Conservation (phyloP, 1,140 invertebrate genomes). For the Spodoptera litura region DNA sequence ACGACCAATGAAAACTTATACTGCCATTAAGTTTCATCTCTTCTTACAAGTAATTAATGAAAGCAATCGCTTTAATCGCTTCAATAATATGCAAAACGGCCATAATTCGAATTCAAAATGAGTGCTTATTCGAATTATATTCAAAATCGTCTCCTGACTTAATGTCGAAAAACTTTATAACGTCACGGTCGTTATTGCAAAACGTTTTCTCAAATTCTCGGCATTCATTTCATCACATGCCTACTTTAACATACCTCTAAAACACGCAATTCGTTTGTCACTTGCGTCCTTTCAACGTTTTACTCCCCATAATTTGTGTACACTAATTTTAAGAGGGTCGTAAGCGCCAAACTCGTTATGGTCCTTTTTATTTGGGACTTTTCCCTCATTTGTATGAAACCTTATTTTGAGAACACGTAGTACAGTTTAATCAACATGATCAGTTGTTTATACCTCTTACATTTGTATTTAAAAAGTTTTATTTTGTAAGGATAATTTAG, state of each 20-base stretch:
- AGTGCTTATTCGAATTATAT: not conserved
- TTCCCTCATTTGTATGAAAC: conserved; percentile 1
- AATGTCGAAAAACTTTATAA: not conserved
- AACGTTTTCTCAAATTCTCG: conserved; percentile 18
- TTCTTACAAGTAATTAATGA: not conserved
- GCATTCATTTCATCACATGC: conserved; percentile 13
- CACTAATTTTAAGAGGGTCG: conserved; percentile 2
- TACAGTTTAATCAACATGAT: conserved; percentile 19
- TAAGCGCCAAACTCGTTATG: conserved; percentile 3
- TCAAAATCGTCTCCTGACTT: not conserved
- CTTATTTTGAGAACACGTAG: conserved; percentile 8
- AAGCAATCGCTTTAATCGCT: conserved; percentile 7
- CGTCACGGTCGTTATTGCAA: not conserved
- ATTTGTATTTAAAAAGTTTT: too few relatives aligned
- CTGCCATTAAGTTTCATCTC: too few relatives aligned
- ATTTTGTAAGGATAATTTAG: not conserved
- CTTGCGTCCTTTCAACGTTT: conserved; percentile 14
- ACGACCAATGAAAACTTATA: too few relatives aligned
- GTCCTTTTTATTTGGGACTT: conserved; percentile 7
- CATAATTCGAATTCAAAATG: not conserved
- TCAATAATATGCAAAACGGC: conserved; percentile 1
- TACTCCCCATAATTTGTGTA: not conserved
- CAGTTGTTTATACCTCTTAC: not conserved
- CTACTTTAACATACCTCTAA: conserved; percentile 12
- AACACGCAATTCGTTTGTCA: conserved; percentile 3